Base-by-base conservation (phyloP, 2,888 invertebrate species). In the Scotopteryx bipunctaria region DNA sequence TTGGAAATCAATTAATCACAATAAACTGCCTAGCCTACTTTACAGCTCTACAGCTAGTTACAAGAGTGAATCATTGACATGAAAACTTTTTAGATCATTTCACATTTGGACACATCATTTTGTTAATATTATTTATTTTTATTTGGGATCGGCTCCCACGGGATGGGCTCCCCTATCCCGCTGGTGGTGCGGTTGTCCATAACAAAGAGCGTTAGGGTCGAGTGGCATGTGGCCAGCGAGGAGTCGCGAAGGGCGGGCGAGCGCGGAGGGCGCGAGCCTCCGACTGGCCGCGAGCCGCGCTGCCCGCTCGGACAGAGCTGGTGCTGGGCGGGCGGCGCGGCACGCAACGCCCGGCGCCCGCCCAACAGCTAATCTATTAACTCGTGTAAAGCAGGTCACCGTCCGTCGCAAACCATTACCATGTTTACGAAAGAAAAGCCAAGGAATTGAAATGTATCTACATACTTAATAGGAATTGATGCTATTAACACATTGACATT, bases 211-310 rank as follows among this genome's bases (percentile, higher is more conserved):
- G 70, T 78, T 74, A 61, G 56, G 55, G 55, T 66, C 63, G 66
- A 67, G 70, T 65, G 76, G 69, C 77, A 78, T 78, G 73, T 70
- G 67, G 65, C 59, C 57, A 62, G 62, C 58, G 59, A 53, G 66
- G 63, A 61, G 63, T 71, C 75, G 74, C 70, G 61, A 48, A 61
- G 69, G 75, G 81, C 86, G 88, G 78, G 87, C 82, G 78, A 80
- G 83, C 87, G 84, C 86, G 80, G 76, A 81, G 84, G 83, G 83
- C 86, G 89, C 88, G 80, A 66, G 77, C 81, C 86, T 76, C 78
- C 81, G 84, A 89, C 89, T 88, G 88, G 73, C 57, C 59, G 57
- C 55, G 41, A 52, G 52, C 57, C 38, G 44, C 68, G 73, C 79
- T 79, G 83, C 76, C 83, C 84, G 75, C 76, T 79, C 69, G 83